These are phyloP conservation scores for Teleogryllus occipitalis DNA, from an alignment of 1,140 invertebrate species.

Conservation along the genomic window DNA sequence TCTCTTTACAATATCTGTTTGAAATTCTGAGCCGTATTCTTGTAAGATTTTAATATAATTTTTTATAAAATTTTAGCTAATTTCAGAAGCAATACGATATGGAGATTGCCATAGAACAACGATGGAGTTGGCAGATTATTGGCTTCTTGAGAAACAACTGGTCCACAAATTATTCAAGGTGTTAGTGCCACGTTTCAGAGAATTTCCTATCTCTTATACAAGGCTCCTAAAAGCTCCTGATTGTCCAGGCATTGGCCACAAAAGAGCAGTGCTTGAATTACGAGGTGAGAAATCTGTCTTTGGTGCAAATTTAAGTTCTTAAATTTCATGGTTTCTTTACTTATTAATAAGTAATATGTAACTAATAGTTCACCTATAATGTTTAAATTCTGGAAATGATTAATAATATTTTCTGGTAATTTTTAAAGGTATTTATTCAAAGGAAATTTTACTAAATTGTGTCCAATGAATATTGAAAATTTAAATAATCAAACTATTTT, in stretches of 20 bases:
- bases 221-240: slow-evolving; percentile 59
- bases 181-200: slow-evolving; percentile 69
- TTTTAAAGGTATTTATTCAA: too few species aligned
- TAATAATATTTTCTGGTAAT: too few species aligned
- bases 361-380: too few species aligned
- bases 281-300: slow-evolving; percentile 42
- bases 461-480: too few species aligned
- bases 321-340: too few species aligned
- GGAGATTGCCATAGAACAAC: slow-evolving; percentile 74
- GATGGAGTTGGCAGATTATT: slow-evolving; percentile 84
- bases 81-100: slow-evolving; percentile 78
- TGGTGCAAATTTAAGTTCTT: background rate
- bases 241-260: slow-evolving; percentile 44
- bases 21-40: background rate
- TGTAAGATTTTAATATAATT: background rate
- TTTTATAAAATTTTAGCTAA: slow-evolving; percentile 44
- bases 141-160: slow-evolving; percentile 80
- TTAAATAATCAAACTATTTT: too few species aligned
- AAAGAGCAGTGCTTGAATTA: slow-evolving; percentile 65
- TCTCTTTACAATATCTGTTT: background rate
- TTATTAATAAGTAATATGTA: too few species aligned
- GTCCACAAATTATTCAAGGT: slow-evolving; percentile 92
- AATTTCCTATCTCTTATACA: slow-evolving; percentile 61
- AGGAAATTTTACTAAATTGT: too few species aligned
- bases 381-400: too few species aligned